These are phyloP conservation scores for Chorisops tibialis DNA, from an alignment of 2,888 invertebrate genomes.

Conservation along the genomic window DNA sequence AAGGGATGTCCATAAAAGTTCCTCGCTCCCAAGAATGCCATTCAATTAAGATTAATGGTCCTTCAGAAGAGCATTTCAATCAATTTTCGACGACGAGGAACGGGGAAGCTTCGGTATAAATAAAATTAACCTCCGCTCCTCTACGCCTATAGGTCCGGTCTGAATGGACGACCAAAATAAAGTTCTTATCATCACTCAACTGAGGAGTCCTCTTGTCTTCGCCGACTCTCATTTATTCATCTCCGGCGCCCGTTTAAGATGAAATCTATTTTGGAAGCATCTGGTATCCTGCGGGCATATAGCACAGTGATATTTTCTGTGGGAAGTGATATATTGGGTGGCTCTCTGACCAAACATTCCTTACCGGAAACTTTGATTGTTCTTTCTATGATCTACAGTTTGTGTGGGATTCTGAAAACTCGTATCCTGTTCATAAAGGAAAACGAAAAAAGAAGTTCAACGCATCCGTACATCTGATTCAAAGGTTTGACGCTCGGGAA, in stretches of 20 bases:
- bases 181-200: slow-evolving; percentile 18
- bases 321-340: not conserved
- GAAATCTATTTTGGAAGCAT: slow-evolving; percentile 20
- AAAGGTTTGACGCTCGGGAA: not conserved
- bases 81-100: slow-evolving; percentile 30
- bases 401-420: slow-evolving; percentile 1
- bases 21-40: slow-evolving; percentile 21
- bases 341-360: not conserved
- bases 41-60: slow-evolving; percentile 38
- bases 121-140: slow-evolving; percentile 14
- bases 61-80: slow-evolving; percentile 37
- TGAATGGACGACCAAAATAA: slow-evolving; percentile 4
- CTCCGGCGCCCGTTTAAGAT: slow-evolving; percentile 13
- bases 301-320: slow-evolving; percentile 9
- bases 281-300: slow-evolving; percentile 14
- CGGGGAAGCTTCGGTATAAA: slow-evolving; percentile 7
- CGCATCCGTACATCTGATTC: slow-evolving; percentile 2
- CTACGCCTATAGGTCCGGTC: not conserved
- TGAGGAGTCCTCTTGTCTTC: slow-evolving; percentile 12
- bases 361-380: slow-evolving; percentile 24
- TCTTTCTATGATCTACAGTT: slow-evolving; percentile 14
- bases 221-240: slow-evolving; percentile 6
- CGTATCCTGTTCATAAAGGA: not conserved
- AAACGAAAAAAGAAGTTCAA: slow-evolving; percentile 1
- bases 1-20: slow-evolving; percentile 24